Percentiles rank a stretch among this genome's conserved stretches.
Conservation (phyloP, 30 jellyfish, hydroid and myxozoan species). For the Aurelia sp. region DNA sequence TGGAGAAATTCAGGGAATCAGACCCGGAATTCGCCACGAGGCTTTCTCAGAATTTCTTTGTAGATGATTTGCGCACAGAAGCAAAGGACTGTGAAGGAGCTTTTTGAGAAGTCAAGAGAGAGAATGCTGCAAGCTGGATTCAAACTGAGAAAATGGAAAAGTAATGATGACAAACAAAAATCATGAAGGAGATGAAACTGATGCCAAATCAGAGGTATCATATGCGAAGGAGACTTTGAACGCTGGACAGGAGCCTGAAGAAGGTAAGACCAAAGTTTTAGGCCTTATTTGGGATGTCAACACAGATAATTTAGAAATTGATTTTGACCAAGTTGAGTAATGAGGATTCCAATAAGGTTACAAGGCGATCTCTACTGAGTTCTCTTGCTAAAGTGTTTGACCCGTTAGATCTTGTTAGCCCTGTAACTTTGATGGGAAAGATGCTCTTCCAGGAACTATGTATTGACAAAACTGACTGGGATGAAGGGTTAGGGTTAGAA, state of each 20-base stretch:
- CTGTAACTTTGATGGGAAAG: slow-evolving; percentile 19
- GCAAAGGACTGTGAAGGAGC: not conserved
- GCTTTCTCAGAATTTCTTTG: slow-evolving; percentile 18
- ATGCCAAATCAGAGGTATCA: not conserved
- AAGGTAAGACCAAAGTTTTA: slow-evolving; percentile 5
- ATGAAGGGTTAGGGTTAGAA: not conserved
- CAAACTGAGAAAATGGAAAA: slow-evolving; percentile 41
- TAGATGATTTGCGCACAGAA: slow-evolving; percentile 21
- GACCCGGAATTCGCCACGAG: slow-evolving; percentile 34
- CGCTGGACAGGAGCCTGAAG: not conserved
- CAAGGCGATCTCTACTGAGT: slow-evolving; percentile 8
- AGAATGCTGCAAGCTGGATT: slow-evolving; percentile 47
- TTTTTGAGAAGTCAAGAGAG: slow-evolving; percentile 13
- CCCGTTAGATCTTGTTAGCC: slow-evolving; percentile 43
- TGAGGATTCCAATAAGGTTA: not conserved
- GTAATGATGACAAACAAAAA: slow-evolving; percentile 1
- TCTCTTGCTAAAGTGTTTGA: slow-evolving; percentile 34
- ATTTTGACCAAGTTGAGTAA: not conserved
- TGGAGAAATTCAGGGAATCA: slow-evolving; percentile 4
- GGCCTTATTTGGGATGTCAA: not conserved
- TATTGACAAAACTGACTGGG: slow-evolving; percentile 12
- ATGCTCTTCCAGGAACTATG: slow-evolving; percentile 33
- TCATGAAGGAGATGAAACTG: slow-evolving; percentile 1
- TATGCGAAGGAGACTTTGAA: slow-evolving; percentile 4
- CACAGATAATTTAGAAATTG: not conserved